phyloP scores from a whole-genome alignment of 2,888 invertebrate genomes.

The Tipula unca region DNA sequence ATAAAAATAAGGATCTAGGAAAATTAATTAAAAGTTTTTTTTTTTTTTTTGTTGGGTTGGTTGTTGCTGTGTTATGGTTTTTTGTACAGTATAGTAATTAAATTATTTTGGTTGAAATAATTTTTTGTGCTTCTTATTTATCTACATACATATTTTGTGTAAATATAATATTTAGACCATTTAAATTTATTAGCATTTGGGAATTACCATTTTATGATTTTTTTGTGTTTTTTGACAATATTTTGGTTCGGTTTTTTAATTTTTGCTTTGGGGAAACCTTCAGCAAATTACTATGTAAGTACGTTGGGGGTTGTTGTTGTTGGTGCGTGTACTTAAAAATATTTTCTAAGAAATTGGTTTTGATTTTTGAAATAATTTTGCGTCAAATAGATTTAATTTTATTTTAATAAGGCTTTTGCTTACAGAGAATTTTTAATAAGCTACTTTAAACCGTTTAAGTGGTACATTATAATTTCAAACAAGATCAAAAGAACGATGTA shows the following conservation, averaged over 20 bases:
- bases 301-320: no score
- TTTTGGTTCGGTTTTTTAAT: background rate
- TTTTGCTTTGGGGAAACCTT: background rate
- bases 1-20: background rate
- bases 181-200: background rate
- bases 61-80: background rate
- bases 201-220: background rate
- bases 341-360: background rate
- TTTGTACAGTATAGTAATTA: background rate
- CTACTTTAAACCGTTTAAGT: background rate
- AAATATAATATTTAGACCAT: background rate
- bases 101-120: constrained; percentile 8
- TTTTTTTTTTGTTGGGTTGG: background rate
- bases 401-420: background rate
- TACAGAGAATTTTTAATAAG: background rate
- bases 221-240: background rate
- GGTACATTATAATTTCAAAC: no score
- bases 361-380: background rate
- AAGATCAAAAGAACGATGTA: no score
- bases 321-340: background rate
- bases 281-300: background rate
- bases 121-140: constrained; percentile 3
- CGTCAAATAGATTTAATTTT: background rate
- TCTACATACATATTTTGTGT: background rate
- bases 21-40: constrained; percentile 2